Evolutionary conservation across 2,888 invertebrate genomes (phyloP).

Genomic region (Lasioglossum marginatum): DNA sequence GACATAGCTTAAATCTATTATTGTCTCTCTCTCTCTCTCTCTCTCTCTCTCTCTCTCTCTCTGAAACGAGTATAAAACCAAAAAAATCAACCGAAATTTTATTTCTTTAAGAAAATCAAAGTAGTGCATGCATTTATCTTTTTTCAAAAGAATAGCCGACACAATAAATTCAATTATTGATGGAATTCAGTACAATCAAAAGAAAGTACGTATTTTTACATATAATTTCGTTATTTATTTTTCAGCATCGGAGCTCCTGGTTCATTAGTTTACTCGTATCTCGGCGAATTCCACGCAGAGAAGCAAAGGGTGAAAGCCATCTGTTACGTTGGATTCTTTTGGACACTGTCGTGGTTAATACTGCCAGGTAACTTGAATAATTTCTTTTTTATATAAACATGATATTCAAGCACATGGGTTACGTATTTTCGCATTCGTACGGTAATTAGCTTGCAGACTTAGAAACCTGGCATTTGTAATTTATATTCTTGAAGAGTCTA

Average conservation of each 20-base stretch:
- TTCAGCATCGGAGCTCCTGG: slow-evolving; percentile 86
- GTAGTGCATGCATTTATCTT: no score
- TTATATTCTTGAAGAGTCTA: no score
- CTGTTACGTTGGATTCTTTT: slow-evolving; percentile 88
- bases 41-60: no score
- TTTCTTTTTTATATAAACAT: not conserved
- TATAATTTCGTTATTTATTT: not conserved
- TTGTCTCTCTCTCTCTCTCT: no score
- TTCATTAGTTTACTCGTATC: slow-evolving; percentile 87
- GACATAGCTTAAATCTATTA: not conserved
- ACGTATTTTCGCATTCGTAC: not conserved
- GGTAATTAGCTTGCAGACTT: no score
- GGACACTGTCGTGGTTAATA: slow-evolving; percentile 88
- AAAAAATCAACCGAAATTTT: no score
- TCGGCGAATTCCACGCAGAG: slow-evolving; percentile 89
- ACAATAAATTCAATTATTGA: not conserved
- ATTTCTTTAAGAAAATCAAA: no score
- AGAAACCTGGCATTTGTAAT: no score
- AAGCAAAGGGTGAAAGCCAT: slow-evolving; percentile 87
- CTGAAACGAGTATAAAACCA: no score
- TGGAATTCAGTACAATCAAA: not conserved
- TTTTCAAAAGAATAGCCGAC: no score
- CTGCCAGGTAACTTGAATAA: slow-evolving; percentile 84
- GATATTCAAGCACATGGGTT: not conserved
- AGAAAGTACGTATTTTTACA: not conserved